phyloP scores from a whole-genome alignment of 1,140 invertebrate species.

The Trypoxylus dichotomus region DNA sequence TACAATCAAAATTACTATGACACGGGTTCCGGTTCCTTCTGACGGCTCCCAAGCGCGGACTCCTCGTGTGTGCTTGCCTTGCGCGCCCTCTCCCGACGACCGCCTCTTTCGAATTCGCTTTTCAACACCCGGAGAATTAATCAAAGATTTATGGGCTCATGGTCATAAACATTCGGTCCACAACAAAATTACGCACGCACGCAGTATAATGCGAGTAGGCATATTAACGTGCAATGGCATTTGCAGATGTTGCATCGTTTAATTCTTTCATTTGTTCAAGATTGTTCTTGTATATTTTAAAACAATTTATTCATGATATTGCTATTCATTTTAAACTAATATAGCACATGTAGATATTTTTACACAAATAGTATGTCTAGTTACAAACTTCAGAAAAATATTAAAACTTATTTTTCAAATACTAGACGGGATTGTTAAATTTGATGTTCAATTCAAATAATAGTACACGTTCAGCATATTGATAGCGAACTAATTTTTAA shows the following conservation, averaged over 20 bases:
- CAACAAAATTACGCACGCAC: conserved; percentile 14
- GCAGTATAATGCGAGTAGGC: background rate
- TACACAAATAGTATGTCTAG: no score
- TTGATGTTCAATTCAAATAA: no score
- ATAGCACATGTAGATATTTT: background rate
- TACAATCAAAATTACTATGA: conserved; percentile 24
- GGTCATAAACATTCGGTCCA: conserved; percentile 17
- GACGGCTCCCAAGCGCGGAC: conserved; percentile 14
- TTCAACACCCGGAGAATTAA: conserved; percentile 21
- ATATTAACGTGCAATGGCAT: background rate
- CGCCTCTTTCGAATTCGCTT: conserved; percentile 24
- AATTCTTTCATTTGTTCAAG: background rate
- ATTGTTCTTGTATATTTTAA: no score
- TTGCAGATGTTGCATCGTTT: background rate
- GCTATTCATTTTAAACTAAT: no score
- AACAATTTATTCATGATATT: no score
- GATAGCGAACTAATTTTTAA: no score
- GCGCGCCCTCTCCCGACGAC: conserved; percentile 7
- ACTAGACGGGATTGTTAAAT: no score
- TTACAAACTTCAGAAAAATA: no score
- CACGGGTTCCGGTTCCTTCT: conserved; percentile 22
- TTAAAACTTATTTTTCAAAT: no score
- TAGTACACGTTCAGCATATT: no score
- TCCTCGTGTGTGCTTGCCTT: background rate
- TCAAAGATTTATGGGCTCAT: conserved; percentile 12